A percentile compares a stretch with the other conserved stretches of the same genome.
These are phyloP conservation scores for Oxystoma pomonae DNA, from an alignment of 2,888 invertebrate genomes.

Conservation along the genomic window DNA sequence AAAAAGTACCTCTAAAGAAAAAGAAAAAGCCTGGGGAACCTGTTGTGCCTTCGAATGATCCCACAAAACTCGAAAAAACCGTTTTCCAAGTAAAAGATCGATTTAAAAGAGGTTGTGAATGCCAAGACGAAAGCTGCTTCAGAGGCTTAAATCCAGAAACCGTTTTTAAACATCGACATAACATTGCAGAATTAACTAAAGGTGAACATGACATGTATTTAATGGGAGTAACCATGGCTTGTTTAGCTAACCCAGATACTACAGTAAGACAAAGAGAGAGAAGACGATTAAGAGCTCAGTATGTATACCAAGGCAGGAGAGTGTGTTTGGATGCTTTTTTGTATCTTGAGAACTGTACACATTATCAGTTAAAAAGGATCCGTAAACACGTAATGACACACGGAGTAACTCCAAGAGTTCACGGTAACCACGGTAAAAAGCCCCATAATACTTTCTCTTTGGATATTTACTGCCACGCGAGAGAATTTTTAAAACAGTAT, in stretches of 20 bases:
- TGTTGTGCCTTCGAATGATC: constrained; percentile 47
- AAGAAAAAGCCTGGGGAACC: constrained; percentile 51
- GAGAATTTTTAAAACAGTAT: constrained; percentile 70
- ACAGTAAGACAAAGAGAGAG: constrained; percentile 69
- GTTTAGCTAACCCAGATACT: constrained; percentile 69
- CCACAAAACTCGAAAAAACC: constrained; percentile 67
- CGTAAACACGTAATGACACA: constrained; percentile 75
- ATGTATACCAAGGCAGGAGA: constrained; percentile 72
- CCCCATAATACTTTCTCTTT: constrained; percentile 76
- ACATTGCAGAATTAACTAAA: constrained; percentile 75
- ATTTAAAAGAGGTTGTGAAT: constrained; percentile 70
- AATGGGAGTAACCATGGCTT: constrained; percentile 82
- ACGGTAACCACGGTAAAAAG: constrained; percentile 76
- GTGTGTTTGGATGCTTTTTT: constrained; percentile 76
- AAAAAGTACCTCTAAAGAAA: constrained; percentile 46
- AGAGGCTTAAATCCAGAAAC: constrained; percentile 69
- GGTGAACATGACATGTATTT: constrained; percentile 81
- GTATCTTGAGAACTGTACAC: constrained; percentile 75
- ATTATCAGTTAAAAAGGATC: constrained; percentile 73
- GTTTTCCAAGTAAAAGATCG: constrained; percentile 64
- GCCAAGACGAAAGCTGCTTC: constrained; percentile 72
- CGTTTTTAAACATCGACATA: constrained; percentile 70
- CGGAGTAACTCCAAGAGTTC: constrained; percentile 72
- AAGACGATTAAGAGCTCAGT: constrained; percentile 67
- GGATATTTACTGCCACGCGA: constrained; percentile 74